Base-by-base conservation (phyloP, 2,888 invertebrate genomes). In the Ichneumoninae sp. region DNA sequence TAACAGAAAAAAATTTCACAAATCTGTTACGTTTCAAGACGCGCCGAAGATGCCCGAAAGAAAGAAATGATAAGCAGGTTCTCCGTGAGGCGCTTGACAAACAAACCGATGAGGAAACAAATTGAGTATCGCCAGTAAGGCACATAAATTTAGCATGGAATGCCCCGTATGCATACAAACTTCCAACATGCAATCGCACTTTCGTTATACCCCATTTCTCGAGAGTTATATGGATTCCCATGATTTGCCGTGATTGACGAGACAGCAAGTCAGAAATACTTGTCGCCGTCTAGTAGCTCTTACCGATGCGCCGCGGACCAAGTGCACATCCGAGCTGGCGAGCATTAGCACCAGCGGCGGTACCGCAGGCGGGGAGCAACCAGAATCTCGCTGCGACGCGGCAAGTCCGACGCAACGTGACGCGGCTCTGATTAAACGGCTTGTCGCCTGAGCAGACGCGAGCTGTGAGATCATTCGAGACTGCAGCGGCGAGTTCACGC, bases 211-310 rank as follows among this genome's bases (percentile, higher is more conserved):
- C 5, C 44, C 19, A 47, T 68, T 68, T 68, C 44, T 6, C 68
- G 26, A 70, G 70, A 70, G 70, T 33, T 7, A 33, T 70, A n/a
- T 52, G 30, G 70, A 36, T n/a, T 19, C 70, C 33, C 47, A 40
- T 36, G 70, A 70, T 70, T 70, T 33, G 26, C 70, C 52, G 52
- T 33, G 70, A 70, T 30, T 70, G 52, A 70, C 50, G 70, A 70
- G 70, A 7, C 70, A n/a, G 50, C 36, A 44, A 44, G 70, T 30
- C 33, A 70, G 52, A 70, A 52, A 70, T 70, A 70, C 52, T 52
- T 70, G 70, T 70, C 70, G 52, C 52, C 70, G 52, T 70, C 52
- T 30, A 19, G 33, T 52, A 19, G 47, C 47, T 40, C 44, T 44
- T 68, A 47, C 44, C 22, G 16, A 44, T 19, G 68, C 26, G 44